Conservation (phyloP, 2,888 invertebrate species). For the Andricus quercusramuli region DNA sequence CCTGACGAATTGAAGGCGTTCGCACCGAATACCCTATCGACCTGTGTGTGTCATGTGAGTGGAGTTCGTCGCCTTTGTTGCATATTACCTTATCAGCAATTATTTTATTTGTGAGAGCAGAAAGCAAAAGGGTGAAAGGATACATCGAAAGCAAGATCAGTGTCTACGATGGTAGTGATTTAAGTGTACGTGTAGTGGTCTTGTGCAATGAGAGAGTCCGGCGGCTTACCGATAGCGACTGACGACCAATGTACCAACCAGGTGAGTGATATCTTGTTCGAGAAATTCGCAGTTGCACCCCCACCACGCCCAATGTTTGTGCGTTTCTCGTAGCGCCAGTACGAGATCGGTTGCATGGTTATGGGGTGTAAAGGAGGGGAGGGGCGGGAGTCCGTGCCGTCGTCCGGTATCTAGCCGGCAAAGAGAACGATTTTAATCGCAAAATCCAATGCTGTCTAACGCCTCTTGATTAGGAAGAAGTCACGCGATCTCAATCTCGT, state of each 20-base stretch:
- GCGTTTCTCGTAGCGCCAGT: constrained; percentile 46
- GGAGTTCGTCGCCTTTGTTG: background rate
- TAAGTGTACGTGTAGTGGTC: constrained; percentile 69
- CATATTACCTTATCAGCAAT: background rate
- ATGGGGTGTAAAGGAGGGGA: background rate
- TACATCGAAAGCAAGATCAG: constrained; percentile 19
- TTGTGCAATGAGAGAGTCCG: constrained; percentile 75
- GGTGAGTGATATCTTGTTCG: constrained; percentile 65
- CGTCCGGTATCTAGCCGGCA: constrained; percentile 32
- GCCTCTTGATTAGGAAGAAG: background rate
- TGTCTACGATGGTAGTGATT: constrained; percentile 61
- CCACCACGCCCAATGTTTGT: constrained; percentile 64
- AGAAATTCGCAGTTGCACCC: constrained; percentile 56
- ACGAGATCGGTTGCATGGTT: constrained; percentile 20
- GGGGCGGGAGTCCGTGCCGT: constrained; percentile 6
- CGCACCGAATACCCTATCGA: background rate
- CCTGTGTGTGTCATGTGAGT: background rate
- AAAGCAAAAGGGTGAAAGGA: background rate
- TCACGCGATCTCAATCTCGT: background rate
- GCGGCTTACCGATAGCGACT: constrained; percentile 63
- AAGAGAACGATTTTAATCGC: constrained; percentile 6
- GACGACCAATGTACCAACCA: constrained; percentile 77
- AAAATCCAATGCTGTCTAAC: background rate
- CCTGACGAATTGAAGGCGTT: background rate
- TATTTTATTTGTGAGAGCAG: background rate